A percentile compares a stretch with the other conserved stretches of the same genome.
Conservation (phyloP, 1,140 invertebrate species). For the Octopus sinensis region DNA sequence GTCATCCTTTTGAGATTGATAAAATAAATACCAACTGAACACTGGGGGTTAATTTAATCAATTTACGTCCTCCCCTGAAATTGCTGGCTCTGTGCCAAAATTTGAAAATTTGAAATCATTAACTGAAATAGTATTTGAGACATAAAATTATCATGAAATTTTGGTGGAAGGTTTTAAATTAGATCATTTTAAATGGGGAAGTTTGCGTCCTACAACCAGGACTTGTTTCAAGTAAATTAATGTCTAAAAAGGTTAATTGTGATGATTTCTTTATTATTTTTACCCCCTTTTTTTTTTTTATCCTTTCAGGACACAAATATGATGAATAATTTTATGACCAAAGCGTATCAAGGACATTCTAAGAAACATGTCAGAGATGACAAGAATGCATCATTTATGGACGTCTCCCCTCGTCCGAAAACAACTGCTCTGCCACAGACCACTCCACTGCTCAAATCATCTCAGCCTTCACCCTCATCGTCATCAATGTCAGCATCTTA, state of each 20-base stretch:
- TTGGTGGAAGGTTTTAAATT: not conserved
- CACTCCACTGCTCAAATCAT: not conserved
- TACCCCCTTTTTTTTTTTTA: conserved; percentile 1
- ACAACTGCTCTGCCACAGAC: not conserved
- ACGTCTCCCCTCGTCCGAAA: not conserved
- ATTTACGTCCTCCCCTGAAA: too few species aligned
- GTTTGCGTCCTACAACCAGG: not conserved
- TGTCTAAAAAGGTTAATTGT: not conserved
- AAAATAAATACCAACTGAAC: too few species aligned
- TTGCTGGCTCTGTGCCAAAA: too few species aligned
- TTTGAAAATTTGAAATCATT: not conserved
- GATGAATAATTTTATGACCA: conserved; percentile 44
- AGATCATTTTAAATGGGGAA: not conserved
- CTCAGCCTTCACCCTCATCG: not conserved
- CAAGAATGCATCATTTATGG: not conserved
- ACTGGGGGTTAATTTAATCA: too few species aligned
- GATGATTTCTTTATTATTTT: not conserved
- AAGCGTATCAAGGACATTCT: conserved; percentile 32
- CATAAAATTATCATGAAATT: not conserved
- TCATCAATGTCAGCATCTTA: not conserved
- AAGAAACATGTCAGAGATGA: conserved; percentile 17
- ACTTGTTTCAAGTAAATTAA: not conserved
- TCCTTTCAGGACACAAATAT: conserved; percentile 42
- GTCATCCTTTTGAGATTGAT: too few species aligned
- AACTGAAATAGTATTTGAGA: not conserved